Base-by-base conservation (phyloP, 2,797 vertebrate species). In the Leuciscus waleckii region DNA sequence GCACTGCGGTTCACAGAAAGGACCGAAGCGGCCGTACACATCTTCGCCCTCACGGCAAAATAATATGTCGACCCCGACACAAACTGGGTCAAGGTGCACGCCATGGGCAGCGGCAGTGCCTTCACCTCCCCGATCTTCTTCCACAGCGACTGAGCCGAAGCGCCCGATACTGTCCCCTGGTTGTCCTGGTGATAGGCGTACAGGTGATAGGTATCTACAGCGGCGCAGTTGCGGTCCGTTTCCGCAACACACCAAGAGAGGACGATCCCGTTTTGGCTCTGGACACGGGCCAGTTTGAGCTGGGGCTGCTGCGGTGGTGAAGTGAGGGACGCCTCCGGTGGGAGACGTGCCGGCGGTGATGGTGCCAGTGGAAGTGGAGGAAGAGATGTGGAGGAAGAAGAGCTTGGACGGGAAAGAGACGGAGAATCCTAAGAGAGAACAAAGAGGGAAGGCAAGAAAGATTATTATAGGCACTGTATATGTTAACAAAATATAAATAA, bases 101-200 rank as follows among this genome's bases (percentile, higher is more conserved):
- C 98, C 98, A 99, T 99, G 7, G 98, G 98, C 39, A 99, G 91
- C 0, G 98, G 98, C 37, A 99, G 96, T 1, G 98, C 98, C 88
- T 99, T 99, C 79, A 99, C 98, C 87, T 99, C 98, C 17, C 98
- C 98, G 0, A 99, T 99, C 94, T 99, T 99, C 92, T 99, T 99
- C 98, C 98, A 99, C 86, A 99, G 97, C 32, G 97, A 97, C 70
- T 96, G 97, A 0, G 96, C 95, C 0, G 91, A 54, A 7, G 87
- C 86, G 89, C 93, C 93, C 1, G 75, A 37, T 89, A 93, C 94
- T 1, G 95, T 13, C 29, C 81, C 87, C 0, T 93, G 92, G 89
- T 93, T 94, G 88, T 96, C 95, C 91, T 99, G 98, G 4, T 99
- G 98, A 93, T 98, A 99, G 87, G 98, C 98, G 11, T 99, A 99